Conservation (phyloP, 2,888 invertebrate species). For the Tricholauxania praeusta region DNA sequence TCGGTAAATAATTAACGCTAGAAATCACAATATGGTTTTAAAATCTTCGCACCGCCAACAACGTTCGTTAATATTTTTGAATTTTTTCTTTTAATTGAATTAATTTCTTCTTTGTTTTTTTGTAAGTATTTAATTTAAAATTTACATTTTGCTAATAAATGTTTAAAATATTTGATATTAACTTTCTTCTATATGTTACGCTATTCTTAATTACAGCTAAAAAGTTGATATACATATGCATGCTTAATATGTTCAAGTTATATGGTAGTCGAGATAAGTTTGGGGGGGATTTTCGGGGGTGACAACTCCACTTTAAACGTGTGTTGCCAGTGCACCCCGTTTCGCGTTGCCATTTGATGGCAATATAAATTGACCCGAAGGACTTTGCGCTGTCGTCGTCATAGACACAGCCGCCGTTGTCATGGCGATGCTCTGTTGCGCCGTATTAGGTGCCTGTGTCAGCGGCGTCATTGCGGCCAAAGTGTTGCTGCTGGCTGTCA, state of each 20-base stretch:
- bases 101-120: background rate
- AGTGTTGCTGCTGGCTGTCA: constrained; percentile 65
- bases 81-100: constrained; percentile 8
- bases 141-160: constrained; percentile 19
- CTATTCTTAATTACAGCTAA: constrained; percentile 26
- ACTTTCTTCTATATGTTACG: background rate
- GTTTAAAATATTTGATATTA: constrained; percentile 22
- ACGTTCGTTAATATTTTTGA: background rate
- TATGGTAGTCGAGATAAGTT: background rate
- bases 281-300: constrained; percentile 61
- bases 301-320: constrained; percentile 71
- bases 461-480: constrained; percentile 62
- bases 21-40: constrained; percentile 66
- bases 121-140: constrained; percentile 5
- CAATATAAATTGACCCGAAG: constrained; percentile 68
- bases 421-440: constrained; percentile 65
- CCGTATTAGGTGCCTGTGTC: constrained; percentile 69
- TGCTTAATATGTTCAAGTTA: constrained; percentile 29
- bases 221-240: constrained; percentile 26
- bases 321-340: constrained; percentile 72
- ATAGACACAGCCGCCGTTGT: constrained; percentile 72
- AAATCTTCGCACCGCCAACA: constrained; percentile 29
- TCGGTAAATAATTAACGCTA: constrained; percentile 67
- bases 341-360: constrained; percentile 68
- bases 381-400: constrained; percentile 74